Conservation (phyloP, 64 coral and sea anemone genomes). For the Montipora efflorescens region DNA sequence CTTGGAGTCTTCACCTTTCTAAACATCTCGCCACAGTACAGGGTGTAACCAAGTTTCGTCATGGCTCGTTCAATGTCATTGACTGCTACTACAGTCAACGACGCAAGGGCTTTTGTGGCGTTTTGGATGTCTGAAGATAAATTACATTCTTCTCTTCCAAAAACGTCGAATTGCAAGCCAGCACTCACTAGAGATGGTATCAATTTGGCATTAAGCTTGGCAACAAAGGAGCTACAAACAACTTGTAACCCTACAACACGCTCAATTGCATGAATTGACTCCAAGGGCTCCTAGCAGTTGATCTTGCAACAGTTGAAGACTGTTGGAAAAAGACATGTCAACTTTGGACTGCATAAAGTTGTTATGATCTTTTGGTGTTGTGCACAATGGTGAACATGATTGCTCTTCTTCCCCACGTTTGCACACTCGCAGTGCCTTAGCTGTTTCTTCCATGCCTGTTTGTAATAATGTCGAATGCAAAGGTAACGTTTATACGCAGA, state of each 20-base stretch:
- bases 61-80: conserved; percentile 25
- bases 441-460: not conserved
- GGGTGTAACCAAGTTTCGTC: not conserved
- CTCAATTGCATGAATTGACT: not conserved
- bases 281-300: not conserved
- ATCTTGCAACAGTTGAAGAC: not conserved
- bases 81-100: not conserved
- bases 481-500: not conserved
- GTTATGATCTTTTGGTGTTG: not conserved
- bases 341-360: conserved; percentile 13
- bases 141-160: not conserved
- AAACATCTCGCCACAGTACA: not conserved
- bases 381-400: not conserved
- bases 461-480: conserved; percentile 1
- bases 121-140: not conserved
- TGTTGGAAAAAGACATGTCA: not conserved
- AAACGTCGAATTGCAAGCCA: not conserved
- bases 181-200: not conserved
- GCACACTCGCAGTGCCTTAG: not conserved
- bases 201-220: not conserved
- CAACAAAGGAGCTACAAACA: not conserved
- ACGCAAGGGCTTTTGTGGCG: not conserved
- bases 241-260: not conserved
- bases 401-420: not conserved
- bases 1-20: not conserved